These are phyloP conservation scores for Paratilapia polleni DNA, from an alignment of 2,113 vertebrate genomes.

Conservation along the genomic window DNA sequence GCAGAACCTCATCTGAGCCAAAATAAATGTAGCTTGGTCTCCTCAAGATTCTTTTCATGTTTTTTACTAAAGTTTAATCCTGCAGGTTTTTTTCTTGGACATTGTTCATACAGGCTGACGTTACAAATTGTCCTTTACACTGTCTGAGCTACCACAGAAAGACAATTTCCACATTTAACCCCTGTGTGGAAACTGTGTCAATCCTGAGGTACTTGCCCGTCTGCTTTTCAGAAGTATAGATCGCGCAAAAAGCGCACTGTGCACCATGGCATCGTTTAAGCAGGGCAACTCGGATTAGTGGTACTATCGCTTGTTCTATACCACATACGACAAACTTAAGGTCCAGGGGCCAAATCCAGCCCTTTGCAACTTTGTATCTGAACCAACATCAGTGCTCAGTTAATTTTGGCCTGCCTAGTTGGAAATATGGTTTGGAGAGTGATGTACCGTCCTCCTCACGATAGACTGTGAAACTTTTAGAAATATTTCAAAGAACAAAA, in stretches of 20 bases:
- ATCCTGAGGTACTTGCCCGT: not conserved
- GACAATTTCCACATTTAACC: not conserved
- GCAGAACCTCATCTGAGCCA: not conserved
- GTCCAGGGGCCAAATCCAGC: not conserved
- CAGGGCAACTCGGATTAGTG: not conserved
- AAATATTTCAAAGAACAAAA: not conserved
- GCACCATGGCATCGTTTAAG: not conserved
- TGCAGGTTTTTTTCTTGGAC: not conserved
- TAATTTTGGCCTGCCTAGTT: not conserved
- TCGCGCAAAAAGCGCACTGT: not conserved
- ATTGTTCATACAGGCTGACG: rapidly evolving
- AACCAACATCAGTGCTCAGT: not conserved
- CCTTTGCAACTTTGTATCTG: not conserved
- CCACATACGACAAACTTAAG: not conserved
- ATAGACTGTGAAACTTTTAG: rapidly evolving
- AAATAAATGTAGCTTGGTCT: not conserved
- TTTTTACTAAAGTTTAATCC: not conserved
- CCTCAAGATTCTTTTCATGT: not conserved
- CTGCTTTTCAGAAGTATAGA: too few species aligned
- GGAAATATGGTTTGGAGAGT: not conserved
- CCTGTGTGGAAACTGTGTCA: too few species aligned
- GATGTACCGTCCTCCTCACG: not conserved
- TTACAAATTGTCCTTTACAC: not conserved
- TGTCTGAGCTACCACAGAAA: not conserved
- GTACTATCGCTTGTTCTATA: too few species aligned